Conservation (phyloP, 2,797 vertebrate genomes). For the Masticophis lateralis region DNA sequence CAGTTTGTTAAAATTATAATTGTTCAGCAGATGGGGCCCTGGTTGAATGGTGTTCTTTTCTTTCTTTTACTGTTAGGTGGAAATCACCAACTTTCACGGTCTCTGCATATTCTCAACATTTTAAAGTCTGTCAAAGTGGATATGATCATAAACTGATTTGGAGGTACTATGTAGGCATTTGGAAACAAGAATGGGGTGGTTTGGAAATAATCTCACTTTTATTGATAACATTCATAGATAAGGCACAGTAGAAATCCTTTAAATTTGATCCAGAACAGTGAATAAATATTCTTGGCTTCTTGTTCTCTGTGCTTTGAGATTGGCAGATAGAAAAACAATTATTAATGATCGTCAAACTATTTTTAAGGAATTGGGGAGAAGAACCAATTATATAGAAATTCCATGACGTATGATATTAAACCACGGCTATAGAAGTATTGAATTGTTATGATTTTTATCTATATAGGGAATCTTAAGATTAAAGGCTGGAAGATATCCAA, state of each 20-base stretch:
- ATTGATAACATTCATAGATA: neutral
- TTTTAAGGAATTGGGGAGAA: neutral
- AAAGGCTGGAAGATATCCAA: neutral
- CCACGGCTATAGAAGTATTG: neutral
- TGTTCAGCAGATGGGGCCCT: neutral
- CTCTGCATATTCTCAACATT: neutral
- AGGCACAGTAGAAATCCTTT: neutral
- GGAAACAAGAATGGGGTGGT: neutral
- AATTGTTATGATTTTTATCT: neutral
- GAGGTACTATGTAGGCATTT: neutral
- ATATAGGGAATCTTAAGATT: neutral
- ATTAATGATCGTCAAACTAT: neutral
- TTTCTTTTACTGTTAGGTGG: neutral
- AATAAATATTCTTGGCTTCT: neutral
- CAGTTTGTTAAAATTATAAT: too few species aligned
- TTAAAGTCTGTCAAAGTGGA: too few species aligned
- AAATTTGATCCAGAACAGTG: neutral
- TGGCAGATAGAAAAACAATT: neutral
- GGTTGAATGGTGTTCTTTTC: neutral
- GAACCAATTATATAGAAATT: neutral
- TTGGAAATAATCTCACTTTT: neutral
- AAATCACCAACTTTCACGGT: neutral
- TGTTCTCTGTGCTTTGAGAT: neutral
- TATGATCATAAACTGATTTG: too few species aligned
- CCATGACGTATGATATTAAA: neutral